phyloP scores from a whole-genome alignment of 1,140 invertebrate genomes.

The Cotesia chilonis region DNA sequence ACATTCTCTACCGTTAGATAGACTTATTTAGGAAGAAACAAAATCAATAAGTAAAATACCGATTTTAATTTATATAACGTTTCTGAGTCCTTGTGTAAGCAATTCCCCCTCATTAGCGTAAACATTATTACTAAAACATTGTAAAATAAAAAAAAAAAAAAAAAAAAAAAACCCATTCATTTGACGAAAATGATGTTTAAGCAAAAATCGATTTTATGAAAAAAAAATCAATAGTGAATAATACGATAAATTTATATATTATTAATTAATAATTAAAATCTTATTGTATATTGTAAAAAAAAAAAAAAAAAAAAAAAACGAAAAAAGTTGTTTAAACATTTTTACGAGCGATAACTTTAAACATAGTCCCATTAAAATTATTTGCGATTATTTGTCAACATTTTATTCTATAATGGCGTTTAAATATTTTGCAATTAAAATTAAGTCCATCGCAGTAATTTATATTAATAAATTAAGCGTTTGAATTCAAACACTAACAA shows the following conservation, averaged over 20 bases:
- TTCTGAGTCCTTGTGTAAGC: background rate
- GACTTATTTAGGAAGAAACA: constrained; percentile 37
- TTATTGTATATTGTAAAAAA: constrained; percentile 61
- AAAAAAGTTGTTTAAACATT: constrained; percentile 25
- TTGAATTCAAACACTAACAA: background rate
- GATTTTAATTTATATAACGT: constrained; percentile 32
- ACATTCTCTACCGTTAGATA: constrained; percentile 55
- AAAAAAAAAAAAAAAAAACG: constrained; percentile 59
- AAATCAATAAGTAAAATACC: constrained; percentile 34
- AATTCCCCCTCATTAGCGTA: background rate
- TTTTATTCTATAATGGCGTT: background rate
- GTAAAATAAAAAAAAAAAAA: constrained; percentile 35
- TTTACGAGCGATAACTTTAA: constrained; percentile 18
- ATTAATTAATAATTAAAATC: constrained; percentile 56
- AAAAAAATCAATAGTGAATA: constrained; percentile 16
- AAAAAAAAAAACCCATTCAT: background rate
- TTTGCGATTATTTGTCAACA: background rate
- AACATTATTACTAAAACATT: constrained; percentile 18
- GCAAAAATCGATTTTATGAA: constrained; percentile 22
- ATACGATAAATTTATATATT: constrained; percentile 44
- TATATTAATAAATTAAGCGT: background rate
- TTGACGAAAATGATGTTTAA: constrained; percentile 24
- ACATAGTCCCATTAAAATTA: constrained; percentile 24
- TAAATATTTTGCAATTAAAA: background rate
- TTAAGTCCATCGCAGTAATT: constrained; percentile 30